These are phyloP conservation scores for Carterocephalus palaemon DNA, from an alignment of 2,888 invertebrate genomes.

Conservation along the genomic window DNA sequence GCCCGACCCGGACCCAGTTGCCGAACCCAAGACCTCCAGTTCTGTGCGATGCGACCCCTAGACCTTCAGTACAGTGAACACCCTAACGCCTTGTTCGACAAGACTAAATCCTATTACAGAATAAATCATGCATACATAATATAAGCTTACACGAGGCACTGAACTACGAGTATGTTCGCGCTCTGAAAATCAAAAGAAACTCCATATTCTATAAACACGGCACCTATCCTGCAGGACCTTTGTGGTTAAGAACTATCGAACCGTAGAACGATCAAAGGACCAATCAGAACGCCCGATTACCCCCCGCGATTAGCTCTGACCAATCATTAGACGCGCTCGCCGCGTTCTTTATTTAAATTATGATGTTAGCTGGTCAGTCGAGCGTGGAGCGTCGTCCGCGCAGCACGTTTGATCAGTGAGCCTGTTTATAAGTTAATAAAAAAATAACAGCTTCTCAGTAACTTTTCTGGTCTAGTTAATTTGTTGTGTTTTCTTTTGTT, in stretches of 20 bases:
- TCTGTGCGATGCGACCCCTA: too few species aligned
- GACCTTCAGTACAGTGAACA: too few species aligned
- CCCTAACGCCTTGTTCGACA: not conserved
- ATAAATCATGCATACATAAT: constrained; percentile 5
- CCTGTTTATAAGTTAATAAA: constrained; percentile 4
- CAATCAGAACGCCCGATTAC: constrained; percentile 19
- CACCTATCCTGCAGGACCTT: constrained; percentile 9
- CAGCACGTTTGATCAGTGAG: constrained; percentile 37
- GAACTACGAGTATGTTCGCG: constrained; percentile 7
- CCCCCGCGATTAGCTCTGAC: constrained; percentile 39
- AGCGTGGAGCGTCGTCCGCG: constrained; percentile 30
- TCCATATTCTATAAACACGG: constrained; percentile 7
- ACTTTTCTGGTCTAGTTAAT: constrained; percentile 19
- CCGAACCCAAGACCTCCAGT: too few species aligned
- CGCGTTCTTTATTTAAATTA: constrained; percentile 59
- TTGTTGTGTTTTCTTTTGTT: constrained; percentile 8
- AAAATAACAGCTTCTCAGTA: constrained; percentile 9
- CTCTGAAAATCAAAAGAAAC: constrained; percentile 28
- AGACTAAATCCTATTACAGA: too few species aligned
- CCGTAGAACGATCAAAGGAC: constrained; percentile 21
- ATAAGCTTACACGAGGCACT: constrained; percentile 7
- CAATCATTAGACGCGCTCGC: constrained; percentile 54
- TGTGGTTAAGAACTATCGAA: constrained; percentile 13
- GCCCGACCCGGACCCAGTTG: too few species aligned
- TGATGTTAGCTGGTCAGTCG: constrained; percentile 39